A percentile compares a stretch with the other conserved stretches of the same genome.
These are phyloP conservation scores for Neomorphus geoffroyi DNA, from an alignment of 2,797 vertebrate genomes.

Conservation along the genomic window DNA sequence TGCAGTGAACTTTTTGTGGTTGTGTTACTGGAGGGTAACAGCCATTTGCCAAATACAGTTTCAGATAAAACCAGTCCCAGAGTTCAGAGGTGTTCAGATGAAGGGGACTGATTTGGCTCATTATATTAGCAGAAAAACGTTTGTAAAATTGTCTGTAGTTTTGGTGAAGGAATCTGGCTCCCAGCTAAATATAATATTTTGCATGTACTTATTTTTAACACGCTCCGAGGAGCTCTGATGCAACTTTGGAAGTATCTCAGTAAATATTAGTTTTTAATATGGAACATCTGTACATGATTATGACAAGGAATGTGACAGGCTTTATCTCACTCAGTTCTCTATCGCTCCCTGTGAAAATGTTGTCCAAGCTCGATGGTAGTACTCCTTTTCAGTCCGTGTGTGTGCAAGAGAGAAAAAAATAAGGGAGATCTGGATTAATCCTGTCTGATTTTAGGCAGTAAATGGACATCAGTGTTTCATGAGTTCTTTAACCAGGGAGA, in stretches of 20 bases:
- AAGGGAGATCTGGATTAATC: not conserved
- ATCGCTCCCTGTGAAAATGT: not conserved
- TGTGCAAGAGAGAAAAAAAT: not conserved
- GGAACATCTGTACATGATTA: constrained; percentile 36
- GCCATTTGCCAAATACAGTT: not conserved
- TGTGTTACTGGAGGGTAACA: constrained; percentile 24
- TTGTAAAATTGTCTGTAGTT: not conserved
- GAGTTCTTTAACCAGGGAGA: not conserved
- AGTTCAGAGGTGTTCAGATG: constrained; percentile 41
- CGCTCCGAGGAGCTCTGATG: constrained; percentile 50
- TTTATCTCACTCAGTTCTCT: not conserved
- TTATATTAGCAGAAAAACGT: not conserved
- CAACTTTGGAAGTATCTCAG: constrained; percentile 59
- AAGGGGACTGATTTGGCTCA: constrained; percentile 35
- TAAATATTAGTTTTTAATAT: constrained; percentile 65
- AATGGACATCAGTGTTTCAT: not conserved
- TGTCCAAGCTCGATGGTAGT: not conserved
- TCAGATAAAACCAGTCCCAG: constrained; percentile 17
- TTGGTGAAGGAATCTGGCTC: constrained; percentile 19
- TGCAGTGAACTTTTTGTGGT: constrained; percentile 14
- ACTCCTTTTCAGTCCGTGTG: not conserved
- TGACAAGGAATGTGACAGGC: constrained; percentile 19
- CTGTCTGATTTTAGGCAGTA: not conserved
- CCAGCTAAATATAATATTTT: constrained; percentile 50
- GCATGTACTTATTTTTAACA: constrained; percentile 59